Base-by-base conservation (phyloP, 2,888 invertebrate species). In the Mythimna albipuncta region DNA sequence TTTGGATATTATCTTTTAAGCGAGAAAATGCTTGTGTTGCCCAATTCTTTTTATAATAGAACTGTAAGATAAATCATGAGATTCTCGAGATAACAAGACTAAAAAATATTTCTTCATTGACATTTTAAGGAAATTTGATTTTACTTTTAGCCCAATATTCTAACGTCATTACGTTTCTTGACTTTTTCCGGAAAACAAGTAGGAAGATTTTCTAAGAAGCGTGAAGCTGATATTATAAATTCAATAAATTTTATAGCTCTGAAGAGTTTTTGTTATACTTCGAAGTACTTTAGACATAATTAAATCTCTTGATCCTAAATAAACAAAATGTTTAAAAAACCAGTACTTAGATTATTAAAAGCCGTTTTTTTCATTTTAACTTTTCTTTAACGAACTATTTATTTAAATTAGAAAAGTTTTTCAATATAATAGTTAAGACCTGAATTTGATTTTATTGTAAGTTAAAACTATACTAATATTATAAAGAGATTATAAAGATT, bases 391-490 rank as follows among this genome's bases (percentile, higher is more conserved):
- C 26, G 55, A 67, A 57, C 32, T 21, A 19, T 35, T 50, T 6
- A 26, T 75, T 50, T 38, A 69, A 78, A 76, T 50, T 76, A 26
- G 58, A 66, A 69, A 76, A 77, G 62, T 77, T 64, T 6, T 21
- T 11, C 55, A 70, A 52, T 57, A 26, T 69, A 81, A 70, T 38
- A 55, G 65, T 69, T 79, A 47, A 5, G 2, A 64, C 66, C 58
- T 81, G n/a, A 44, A 70, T 55, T 11, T 70, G 61, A 68, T 59
- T 70, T 66, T 64, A n/a, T 69, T 55, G 1, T 16, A 13, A 70
- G 32, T 54, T 64, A 64, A 19, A 61, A 38, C 68, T 74, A 81
- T 64, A 75, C 4, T 13, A 44, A 44, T 44, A 44, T 44, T 13
- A 44, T 44, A 44, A 44, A 44, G 13, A 44, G 41, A 4, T 32